A percentile compares a stretch with the other conserved stretches of the same genome.
These are phyloP conservation scores for Zaprionus vittiger DNA, from an alignment of 1,140 invertebrate species.

Conservation along the genomic window DNA sequence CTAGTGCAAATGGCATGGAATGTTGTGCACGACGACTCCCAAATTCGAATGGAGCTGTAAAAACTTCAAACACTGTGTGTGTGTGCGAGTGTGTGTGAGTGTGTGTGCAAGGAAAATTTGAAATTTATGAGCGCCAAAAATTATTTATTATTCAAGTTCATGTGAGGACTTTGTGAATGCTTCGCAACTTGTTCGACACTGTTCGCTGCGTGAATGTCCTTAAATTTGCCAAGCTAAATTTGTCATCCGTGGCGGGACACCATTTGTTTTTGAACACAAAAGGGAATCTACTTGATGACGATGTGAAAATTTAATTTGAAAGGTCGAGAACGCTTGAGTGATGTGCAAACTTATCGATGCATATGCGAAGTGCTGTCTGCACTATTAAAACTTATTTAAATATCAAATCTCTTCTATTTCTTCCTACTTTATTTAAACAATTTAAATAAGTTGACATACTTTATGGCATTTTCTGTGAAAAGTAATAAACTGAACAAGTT, in stretches of 20 bases:
- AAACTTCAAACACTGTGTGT: slow-evolving; percentile 32
- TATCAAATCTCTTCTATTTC: neutral
- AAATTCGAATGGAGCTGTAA: slow-evolving; percentile 63
- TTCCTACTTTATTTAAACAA: neutral
- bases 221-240: slow-evolving; percentile 23
- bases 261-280: slow-evolving; percentile 5
- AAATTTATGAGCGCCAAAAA: slow-evolving; percentile 78
- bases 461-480: neutral
- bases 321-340: neutral
- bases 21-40: slow-evolving; percentile 24
- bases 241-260: slow-evolving; percentile 9
- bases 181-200: slow-evolving; percentile 29
- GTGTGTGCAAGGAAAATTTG: slow-evolving; percentile 43
- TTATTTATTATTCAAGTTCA: slow-evolving; percentile 67
- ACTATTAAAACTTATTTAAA: neutral
- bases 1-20: slow-evolving; percentile 49
- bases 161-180: slow-evolving; percentile 43
- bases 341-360: neutral
- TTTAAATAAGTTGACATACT: neutral
- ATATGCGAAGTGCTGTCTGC: neutral
- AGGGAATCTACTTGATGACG: neutral
- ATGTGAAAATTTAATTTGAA: slow-evolving; percentile 9
- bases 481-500: neutral
- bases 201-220: neutral
- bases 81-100: neutral